Percentiles rank a stretch among this genome's conserved stretches.
Evolutionary conservation across 2,888 invertebrate genomes (phyloP).

Genomic region (Azorinus chamasolen): DNA sequence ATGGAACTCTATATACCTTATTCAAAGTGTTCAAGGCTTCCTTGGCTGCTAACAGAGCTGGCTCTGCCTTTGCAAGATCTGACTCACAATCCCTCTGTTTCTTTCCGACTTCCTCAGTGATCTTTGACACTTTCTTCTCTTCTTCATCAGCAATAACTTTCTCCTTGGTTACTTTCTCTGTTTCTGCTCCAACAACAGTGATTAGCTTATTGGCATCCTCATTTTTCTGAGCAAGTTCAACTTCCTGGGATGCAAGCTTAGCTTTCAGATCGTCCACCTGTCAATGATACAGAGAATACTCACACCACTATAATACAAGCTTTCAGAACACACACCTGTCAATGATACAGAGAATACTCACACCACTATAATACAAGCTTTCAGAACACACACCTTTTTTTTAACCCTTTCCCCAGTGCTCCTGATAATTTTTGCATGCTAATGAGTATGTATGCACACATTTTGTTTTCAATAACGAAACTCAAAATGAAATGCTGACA

Average conservation of each 20-base stretch:
- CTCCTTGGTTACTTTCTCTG: slow-evolving; percentile 96
- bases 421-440: too few species aligned
- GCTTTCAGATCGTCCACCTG: slow-evolving; percentile 97
- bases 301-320: too few species aligned
- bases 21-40: slow-evolving; percentile 98
- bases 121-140: slow-evolving; percentile 96
- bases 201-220: slow-evolving; percentile 98
- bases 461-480: too few species aligned
- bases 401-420: too few species aligned
- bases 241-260: slow-evolving; percentile 96
- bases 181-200: slow-evolving; percentile 95
- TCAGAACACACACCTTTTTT: too few species aligned
- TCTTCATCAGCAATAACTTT: slow-evolving; percentile 95
- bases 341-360: too few species aligned
- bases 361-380: too few species aligned
- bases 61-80: slow-evolving; percentile 97
- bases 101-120: slow-evolving; percentile 96
- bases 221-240: slow-evolving; percentile 97
- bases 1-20: too few species aligned
- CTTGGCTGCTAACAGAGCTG: slow-evolving; percentile 96
- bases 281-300: background rate
- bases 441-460: too few species aligned
- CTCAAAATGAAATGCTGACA: too few species aligned
- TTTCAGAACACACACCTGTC: too few species aligned
- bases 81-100: slow-evolving; percentile 95